Evolutionary conservation across 2,888 invertebrate genomes (phyloP), one percentile per base, ranked within the genome.

Genomic region (Eudemis profundana): DNA sequence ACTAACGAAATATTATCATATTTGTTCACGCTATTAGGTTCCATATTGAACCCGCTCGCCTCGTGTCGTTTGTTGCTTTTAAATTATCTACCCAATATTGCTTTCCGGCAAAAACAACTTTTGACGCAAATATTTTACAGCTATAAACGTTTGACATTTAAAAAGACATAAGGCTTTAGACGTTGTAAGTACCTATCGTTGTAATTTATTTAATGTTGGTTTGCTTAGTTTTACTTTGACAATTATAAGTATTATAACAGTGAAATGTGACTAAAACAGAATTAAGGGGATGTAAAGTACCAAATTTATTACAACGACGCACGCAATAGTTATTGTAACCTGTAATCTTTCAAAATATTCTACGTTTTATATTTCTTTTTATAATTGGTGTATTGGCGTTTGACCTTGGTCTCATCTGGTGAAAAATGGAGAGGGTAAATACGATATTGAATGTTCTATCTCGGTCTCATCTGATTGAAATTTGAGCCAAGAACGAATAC

Each of bases 11-110:
- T 33, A 33, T 8, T 33, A 33, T 33, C 33, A 33, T 33, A 33
- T 33, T 33, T 33, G 33, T 10, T 33, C 33, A 33, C 15, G 15
- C 40, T 27, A 44, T 44, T 10, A 42, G 4, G 21, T 54, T 53
- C 42, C 44, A 56, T 56, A 56, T 29, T 19, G 23, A 42, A 56
- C 56, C 27, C 10, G 38, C 21, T 53, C 56, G 12, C 10, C 4
- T 8, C 29, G 29, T 5, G 14, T 10, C 54, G 14, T 56, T 15
- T 54, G 42, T 56, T 56, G 56, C 42, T 56, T 56, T 56, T 56
- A 56, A 56, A 56, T 56, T 44, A 56, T 44, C 42, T 15, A 42
- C 38, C 14, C 42, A 44, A 53, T 51, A 40, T 53, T 42, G 56
- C 42, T 44, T 44, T 27, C 15, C 19, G 27, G n/a, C 23, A 56